Percentiles rank a stretch among this genome's conserved stretches.
phyloP scores from a whole-genome alignment of 1,140 invertebrate genomes.

The Grapholita molesta region DNA sequence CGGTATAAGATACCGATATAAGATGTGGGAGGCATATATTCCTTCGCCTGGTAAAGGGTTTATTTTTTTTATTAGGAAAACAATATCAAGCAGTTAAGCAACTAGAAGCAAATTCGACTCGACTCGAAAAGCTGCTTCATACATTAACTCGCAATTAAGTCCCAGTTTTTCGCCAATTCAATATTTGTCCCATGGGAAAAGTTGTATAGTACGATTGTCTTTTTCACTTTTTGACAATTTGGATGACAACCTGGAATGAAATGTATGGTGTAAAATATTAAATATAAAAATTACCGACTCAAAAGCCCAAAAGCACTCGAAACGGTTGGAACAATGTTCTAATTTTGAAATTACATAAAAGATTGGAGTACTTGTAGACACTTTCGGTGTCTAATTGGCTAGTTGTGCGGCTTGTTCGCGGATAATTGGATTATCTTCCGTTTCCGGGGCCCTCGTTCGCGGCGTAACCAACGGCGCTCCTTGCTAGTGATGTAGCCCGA shows the following conservation, averaged over 20 bases:
- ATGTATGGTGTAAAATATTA: background rate
- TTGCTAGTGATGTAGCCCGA: background rate
- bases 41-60: no score
- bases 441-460: conserved; percentile 6
- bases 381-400: conserved; percentile 19
- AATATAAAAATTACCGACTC: background rate
- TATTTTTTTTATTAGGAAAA: no score
- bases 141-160: no score
- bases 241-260: no score
- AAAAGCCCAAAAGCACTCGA: background rate
- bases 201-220: no score
- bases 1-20: no score
- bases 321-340: background rate
- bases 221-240: no score
- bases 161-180: no score
- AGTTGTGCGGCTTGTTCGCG: conserved; percentile 16
- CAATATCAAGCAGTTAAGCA: no score
- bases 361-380: conserved; percentile 7
- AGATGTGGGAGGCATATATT: no score
- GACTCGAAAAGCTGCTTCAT: no score
- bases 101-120: no score
- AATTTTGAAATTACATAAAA: background rate
- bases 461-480: conserved; percentile 14
- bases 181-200: background rate
- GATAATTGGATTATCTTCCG: conserved; percentile 22